phyloP scores from a whole-genome alignment of 35 echinoderm and acorn worm species.

The Amphiura filiformis region DNA sequence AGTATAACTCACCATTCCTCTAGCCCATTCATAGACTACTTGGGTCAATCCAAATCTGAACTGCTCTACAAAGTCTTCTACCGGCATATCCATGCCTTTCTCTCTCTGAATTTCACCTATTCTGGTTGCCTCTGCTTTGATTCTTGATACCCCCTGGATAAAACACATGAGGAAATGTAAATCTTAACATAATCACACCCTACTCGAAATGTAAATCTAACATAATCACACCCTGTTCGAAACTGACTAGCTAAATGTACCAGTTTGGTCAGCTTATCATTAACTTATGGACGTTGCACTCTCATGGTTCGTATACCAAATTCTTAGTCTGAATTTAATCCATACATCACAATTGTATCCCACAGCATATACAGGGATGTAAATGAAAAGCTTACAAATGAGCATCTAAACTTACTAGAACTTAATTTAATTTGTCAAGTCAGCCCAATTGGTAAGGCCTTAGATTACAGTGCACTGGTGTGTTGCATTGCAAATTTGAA shows the following conservation, averaged over 20 bases:
- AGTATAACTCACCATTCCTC: slow-evolving; percentile 77
- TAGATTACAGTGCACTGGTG: too few relatives aligned
- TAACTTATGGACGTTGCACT: too few relatives aligned
- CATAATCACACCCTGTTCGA: not conserved
- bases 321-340: too few relatives aligned
- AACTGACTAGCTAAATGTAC: not conserved
- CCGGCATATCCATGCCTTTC: slow-evolving; percentile 65
- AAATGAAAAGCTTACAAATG: too few relatives aligned
- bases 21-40: slow-evolving; percentile 95
- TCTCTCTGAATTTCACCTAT: slow-evolving; percentile 70
- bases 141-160: slow-evolving; percentile 67
- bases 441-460: too few relatives aligned
- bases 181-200: not conserved
- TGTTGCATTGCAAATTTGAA: too few relatives aligned
- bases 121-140: slow-evolving; percentile 53
- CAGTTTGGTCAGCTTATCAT: not conserved
- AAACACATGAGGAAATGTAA: slow-evolving; percentile 2
- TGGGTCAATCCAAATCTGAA: slow-evolving; percentile 92
- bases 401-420: too few relatives aligned
- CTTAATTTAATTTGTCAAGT: too few relatives aligned
- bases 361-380: too few relatives aligned
- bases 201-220: too few relatives aligned
- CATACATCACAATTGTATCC: too few relatives aligned
- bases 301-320: too few relatives aligned
- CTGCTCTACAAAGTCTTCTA: slow-evolving; percentile 83